Evolutionary conservation across 2,797 vertebrate genomes (phyloP), one percentile per base, ranked within the genome.

Genomic region (Sitta carolinensis): DNA sequence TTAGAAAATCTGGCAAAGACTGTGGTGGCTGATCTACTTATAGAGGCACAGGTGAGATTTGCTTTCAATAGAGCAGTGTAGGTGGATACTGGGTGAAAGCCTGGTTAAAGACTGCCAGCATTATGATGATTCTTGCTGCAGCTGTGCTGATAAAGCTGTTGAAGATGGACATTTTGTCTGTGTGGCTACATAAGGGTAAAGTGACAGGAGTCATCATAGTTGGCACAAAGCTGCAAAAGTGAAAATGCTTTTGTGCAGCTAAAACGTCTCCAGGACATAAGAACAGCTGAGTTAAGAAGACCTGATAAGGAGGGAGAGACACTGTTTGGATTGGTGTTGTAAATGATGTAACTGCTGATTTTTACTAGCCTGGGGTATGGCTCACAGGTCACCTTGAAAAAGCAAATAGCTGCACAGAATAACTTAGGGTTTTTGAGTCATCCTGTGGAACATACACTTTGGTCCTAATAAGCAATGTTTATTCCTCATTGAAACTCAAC

Each of bases 351-450:
- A 84, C 22, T 90, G 83, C 63, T 90, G 83, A 67, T 63, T 96
- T 89, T 94, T 93, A 91, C 85, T 38, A 77, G 67, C 45, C 50
- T 79, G 54, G 51, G 61, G 11, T 70, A 79, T 55, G 61, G 77
- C 63, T 86, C 70, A 76, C n/a, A 58, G 83, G 74, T 95, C 93
- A 86, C 77, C 70, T 89, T 90, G 86, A 91, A 79, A 67, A 95
- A 94, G 51, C 85, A 94, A 91, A 88, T 50, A 93, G n/a, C 68
- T 63, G 38, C 11, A 57, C 45, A 83, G 64, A 83, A 45, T 21
- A 84, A n/a, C 63, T 67, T 43, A n/a, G 58, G 50, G 57, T 36
- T 77, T 91, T 91, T 94, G 85, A 93, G 63, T 92, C 76, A 79
- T 90, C 36, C 43, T 59, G 78, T 84, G 69, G 77, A 88, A 75